These are phyloP conservation scores for Lacerta bilineata DNA, from an alignment of 2,797 vertebrate genomes.

Conservation along the genomic window DNA sequence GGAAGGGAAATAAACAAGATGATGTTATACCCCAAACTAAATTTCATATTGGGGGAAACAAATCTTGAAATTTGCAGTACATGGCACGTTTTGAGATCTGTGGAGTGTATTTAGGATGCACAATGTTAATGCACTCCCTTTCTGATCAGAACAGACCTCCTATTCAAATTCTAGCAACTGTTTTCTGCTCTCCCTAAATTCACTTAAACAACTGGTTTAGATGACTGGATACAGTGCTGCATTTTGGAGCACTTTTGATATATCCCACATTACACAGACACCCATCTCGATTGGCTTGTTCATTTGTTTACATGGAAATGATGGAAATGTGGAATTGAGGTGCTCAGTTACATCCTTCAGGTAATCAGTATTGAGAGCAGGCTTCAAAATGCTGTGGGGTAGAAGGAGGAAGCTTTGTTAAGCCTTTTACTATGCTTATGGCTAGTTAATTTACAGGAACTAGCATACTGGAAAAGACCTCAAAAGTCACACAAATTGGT, in stretches of 20 bases:
- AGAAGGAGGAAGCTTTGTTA: not conserved
- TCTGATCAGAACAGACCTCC: slow-evolving; percentile 1
- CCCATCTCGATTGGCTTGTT: not conserved
- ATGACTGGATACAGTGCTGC: not conserved
- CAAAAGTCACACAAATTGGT: slow-evolving; percentile 20
- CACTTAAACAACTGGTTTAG: slow-evolving; percentile 1
- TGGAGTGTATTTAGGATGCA: slow-evolving; percentile 41
- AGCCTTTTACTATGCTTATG: not conserved
- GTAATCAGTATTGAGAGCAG: slow-evolving; percentile 18
- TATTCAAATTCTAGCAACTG: slow-evolving; percentile 5
- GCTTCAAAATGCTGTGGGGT: not conserved
- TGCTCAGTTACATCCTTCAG: not conserved
- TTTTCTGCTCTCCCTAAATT: not conserved
- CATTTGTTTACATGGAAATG: not conserved
- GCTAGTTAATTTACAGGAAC: slow-evolving; percentile 4
- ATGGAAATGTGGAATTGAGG: not conserved
- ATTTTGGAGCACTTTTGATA: slow-evolving; percentile 5
- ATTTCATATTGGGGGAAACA: slow-evolving; percentile 34
- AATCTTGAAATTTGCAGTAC: slow-evolving; percentile 51
- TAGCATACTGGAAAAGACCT: slow-evolving; percentile 14
- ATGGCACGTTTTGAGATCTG: slow-evolving; percentile 60
- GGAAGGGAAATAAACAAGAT: slow-evolving; percentile 55
- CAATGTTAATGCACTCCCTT: not conserved
- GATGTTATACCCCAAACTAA: slow-evolving; percentile 46
- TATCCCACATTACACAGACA: not conserved